These are phyloP conservation scores for Meriones unguiculatus DNA, from an alignment of 2,113 vertebrate genomes.

Conservation along the genomic window DNA sequence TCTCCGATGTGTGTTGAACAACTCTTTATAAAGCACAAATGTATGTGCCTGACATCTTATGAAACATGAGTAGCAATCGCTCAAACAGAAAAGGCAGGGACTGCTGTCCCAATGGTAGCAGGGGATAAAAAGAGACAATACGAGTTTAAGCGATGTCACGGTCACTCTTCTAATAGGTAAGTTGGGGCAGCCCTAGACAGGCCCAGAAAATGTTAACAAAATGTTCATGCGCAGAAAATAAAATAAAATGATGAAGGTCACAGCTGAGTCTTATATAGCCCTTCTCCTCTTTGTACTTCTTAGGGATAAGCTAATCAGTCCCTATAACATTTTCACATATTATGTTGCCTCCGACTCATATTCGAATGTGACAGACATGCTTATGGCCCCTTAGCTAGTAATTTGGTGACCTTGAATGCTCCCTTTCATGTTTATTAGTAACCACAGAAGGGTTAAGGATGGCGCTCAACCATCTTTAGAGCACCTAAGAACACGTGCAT, in stretches of 20 bases:
- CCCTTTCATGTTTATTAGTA: background rate
- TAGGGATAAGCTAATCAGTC: background rate
- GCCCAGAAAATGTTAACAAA: background rate
- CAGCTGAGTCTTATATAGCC: background rate
- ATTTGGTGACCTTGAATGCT: accelerated
- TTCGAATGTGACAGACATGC: background rate
- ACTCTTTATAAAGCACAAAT: background rate
- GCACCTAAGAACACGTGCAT: background rate
- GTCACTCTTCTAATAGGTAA: background rate
- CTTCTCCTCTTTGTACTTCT: conserved; percentile 3
- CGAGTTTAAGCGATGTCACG: background rate
- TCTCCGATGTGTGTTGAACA: background rate
- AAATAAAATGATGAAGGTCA: conserved; percentile 13
- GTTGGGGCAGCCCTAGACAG: background rate
- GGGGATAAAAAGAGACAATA: background rate
- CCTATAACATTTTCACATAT: background rate
- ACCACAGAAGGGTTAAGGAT: background rate
- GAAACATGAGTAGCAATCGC: background rate
- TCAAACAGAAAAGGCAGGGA: background rate
- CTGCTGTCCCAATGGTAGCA: background rate
- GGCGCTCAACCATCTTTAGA: background rate
- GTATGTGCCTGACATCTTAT: background rate
- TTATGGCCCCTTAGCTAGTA: background rate
- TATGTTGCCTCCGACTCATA: background rate
- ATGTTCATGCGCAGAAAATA: background rate